Percentiles rank a stretch among this genome's conserved stretches.
phyloP scores from a whole-genome alignment of 2,113 vertebrate genomes.

The Paralichthys olivaceus region DNA sequence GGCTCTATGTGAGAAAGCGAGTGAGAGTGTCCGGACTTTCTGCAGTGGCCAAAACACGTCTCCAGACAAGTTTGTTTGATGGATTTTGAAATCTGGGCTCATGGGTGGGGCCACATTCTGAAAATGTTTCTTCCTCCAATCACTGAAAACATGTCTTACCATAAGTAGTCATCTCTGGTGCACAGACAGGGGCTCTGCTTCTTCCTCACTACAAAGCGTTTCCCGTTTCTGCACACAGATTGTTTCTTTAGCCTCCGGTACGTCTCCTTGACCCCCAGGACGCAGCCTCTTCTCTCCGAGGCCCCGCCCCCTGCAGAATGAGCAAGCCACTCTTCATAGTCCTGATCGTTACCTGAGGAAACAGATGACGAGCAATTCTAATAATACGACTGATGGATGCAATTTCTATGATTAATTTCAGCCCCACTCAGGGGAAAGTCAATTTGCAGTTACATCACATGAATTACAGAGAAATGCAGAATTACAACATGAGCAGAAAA shows the following conservation, averaged over 20 bases:
- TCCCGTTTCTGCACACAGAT: conserved; percentile 80
- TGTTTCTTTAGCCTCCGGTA: conserved; percentile 79
- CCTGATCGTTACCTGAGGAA: conserved; percentile 66
- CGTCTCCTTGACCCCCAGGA: conserved; percentile 80
- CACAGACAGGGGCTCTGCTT: conserved; percentile 76
- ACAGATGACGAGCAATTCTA: background rate
- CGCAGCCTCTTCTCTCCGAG: conserved; percentile 74
- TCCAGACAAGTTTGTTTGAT: too few species aligned
- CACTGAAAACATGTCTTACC: conserved; percentile 49
- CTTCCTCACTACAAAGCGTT: conserved; percentile 71
- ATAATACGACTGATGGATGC: background rate
- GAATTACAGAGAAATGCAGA: background rate
- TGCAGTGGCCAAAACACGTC: too few species aligned
- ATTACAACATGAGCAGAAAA: background rate
- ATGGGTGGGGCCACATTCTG: too few species aligned
- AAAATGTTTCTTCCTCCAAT: background rate
- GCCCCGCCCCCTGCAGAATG: conserved; percentile 63
- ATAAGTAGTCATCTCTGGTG: conserved; percentile 79
- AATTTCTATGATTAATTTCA: too few species aligned
- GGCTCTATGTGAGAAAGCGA: too few species aligned
- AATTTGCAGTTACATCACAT: too few species aligned
- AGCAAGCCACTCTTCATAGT: conserved; percentile 87
- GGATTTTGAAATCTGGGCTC: too few species aligned
- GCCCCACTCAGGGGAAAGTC: too few species aligned
- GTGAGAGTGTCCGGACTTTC: too few species aligned